These are phyloP conservation scores for Ceratothoa steindachneri DNA, from an alignment of 2,888 invertebrate species.

Conservation along the genomic window DNA sequence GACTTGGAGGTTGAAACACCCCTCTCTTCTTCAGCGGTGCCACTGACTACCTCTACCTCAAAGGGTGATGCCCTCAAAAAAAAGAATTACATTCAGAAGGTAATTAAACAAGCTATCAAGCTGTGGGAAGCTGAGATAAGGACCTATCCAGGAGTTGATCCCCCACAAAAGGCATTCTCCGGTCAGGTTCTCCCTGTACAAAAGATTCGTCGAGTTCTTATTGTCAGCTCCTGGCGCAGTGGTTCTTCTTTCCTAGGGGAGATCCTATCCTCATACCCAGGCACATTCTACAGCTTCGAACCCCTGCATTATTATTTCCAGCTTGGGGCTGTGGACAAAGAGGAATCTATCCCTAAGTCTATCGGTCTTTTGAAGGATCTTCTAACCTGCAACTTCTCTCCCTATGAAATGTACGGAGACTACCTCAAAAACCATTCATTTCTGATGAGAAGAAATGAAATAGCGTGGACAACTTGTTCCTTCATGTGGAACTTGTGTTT, in stretches of 20 bases:
- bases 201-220: conserved; percentile 22
- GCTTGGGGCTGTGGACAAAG: conserved; percentile 34
- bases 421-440: conserved; percentile 34
- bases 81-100: too few relatives aligned
- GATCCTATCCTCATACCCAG: conserved; percentile 34
- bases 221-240: conserved; percentile 41
- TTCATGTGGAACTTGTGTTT: conserved; percentile 34
- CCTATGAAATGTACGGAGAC: conserved; percentile 22
- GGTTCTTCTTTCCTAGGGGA: conserved; percentile 42
- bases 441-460: conserved; percentile 30
- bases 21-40: too few relatives aligned
- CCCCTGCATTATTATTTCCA: conserved; percentile 37
- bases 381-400: conserved; percentile 27
- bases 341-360: conserved; percentile 18
- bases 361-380: conserved; percentile 19
- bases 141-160: too few relatives aligned
- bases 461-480: conserved; percentile 33
- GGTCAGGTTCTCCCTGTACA: conserved; percentile 20
- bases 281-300: conserved; percentile 41
- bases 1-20: too few relatives aligned
- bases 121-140: too few relatives aligned
- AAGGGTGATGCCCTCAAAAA: too few relatives aligned
- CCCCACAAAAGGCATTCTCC: too few relatives aligned
- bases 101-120: too few relatives aligned
- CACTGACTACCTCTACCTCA: too few relatives aligned